Evolutionary conservation across 1,140 invertebrate genomes (phyloP), one percentile per base, ranked within the genome.

Genomic region (Arion vulgaris): DNA sequence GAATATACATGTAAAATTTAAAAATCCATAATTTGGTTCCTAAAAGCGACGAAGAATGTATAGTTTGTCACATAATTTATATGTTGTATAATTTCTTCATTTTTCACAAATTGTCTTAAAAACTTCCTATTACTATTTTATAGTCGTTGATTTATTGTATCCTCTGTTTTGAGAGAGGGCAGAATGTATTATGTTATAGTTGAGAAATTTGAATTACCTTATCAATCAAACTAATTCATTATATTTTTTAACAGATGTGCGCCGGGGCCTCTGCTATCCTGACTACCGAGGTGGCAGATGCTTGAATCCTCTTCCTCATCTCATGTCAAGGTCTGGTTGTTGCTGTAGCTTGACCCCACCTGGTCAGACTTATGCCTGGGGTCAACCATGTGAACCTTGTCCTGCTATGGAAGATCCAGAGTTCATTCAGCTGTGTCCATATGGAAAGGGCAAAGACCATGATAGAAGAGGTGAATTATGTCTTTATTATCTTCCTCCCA

Each of bases 311-410:
- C 95, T 95, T 0, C 93, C 93, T 0, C 94, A 94, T 0, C 94
- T 95, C 0, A 95, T 97, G 9, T 96, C 96, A 0, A 95, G 96
- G 89, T 97, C 96, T 5, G 95, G 95, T 87, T 98, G 96, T 80
- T 98, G 97, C 88, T 97, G 96, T 90, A 95, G 95, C 0, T 94
- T 95, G 2, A 94, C 95, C 36, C 88, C 94, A 66, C 95, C 95
- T 13, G 94, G 95, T 80, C 94, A 95, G 0, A 94, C 95, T 91
- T 86, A 90, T 38, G 96, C 95, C 19, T 98, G 96, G 96, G 97
- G 97, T 26, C 95, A 94, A 2, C 95, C 94, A 1, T 97, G 96
- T 92, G 94, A 96, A 87, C 92, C 94, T 0, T 97, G 97, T 91
- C 96, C 96, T 0, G 90, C 94, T 78, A 94, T 94, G 0, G 95